Percentiles rank a stretch among this genome's conserved stretches.
Evolutionary conservation across 1,140 invertebrate species (phyloP).

Genomic region (Nasonia giraulti): DNA sequence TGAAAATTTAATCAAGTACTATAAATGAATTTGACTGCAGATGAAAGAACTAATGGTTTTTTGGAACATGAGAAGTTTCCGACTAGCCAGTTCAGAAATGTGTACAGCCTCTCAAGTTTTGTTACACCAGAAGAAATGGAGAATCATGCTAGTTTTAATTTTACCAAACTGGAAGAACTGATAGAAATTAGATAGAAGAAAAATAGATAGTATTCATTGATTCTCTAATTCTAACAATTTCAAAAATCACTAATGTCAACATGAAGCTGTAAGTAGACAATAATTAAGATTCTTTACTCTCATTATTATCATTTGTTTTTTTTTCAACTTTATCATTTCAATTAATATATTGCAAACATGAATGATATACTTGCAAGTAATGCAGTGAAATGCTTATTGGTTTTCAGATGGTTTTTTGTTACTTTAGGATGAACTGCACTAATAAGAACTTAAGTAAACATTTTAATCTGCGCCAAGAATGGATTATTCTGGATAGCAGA

Average conservation of each 20-base stretch:
- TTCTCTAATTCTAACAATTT: conserved; percentile 70
- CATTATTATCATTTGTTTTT: too few relatives aligned
- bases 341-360: conserved; percentile 24
- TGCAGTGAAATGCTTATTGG: too few relatives aligned
- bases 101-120: conserved; percentile 73
- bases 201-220: conserved; percentile 68
- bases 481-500: too few relatives aligned
- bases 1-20: conserved; percentile 19
- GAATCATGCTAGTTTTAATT: conserved; percentile 75
- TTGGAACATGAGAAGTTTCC: conserved; percentile 70
- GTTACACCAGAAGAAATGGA: conserved; percentile 67
- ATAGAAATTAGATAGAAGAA: conserved; percentile 35
- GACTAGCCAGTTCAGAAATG: conserved; percentile 72
- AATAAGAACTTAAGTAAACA: too few relatives aligned
- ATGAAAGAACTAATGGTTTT: conserved; percentile 62
- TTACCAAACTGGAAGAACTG: conserved; percentile 46
- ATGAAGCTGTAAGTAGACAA: not conserved
- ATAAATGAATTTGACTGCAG: conserved; percentile 36
- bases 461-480: too few relatives aligned
- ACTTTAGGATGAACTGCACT: too few relatives aligned
- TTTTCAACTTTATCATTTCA: not conserved
- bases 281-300: not conserved
- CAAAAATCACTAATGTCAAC: conserved; percentile 9
- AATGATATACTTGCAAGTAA: not conserved
- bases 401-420: too few relatives aligned